These are phyloP conservation scores for Eurytoma adleriae DNA, from an alignment of 2,888 invertebrate genomes.

Conservation along the genomic window DNA sequence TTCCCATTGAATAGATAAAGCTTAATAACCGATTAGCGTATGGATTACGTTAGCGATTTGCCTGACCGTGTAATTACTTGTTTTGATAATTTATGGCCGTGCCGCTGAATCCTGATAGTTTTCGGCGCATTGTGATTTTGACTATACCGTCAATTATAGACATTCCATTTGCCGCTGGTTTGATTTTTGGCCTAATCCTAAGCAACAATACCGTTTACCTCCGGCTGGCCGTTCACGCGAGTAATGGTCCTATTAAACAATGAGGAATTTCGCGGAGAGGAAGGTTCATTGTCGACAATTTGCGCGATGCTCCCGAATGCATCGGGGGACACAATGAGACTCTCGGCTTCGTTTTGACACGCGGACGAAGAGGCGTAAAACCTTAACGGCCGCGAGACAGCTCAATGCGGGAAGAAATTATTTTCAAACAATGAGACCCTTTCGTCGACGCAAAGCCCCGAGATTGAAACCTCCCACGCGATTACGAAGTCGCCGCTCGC, in stretches of 20 bases:
- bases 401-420: background rate
- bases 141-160: background rate
- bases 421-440: background rate
- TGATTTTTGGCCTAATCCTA: background rate
- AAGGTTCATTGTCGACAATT: too few relatives aligned
- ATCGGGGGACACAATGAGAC: too few relatives aligned
- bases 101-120: background rate
- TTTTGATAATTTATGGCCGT: constrained; percentile 46
- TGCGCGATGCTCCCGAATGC: background rate
- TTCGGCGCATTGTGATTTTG: constrained; percentile 12
- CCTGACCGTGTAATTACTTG: constrained; percentile 33
- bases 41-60: constrained; percentile 28
- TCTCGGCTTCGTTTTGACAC: too few relatives aligned
- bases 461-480: background rate
- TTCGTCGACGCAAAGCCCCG: background rate
- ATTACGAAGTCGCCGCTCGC: constrained; percentile 8
- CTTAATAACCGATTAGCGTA: constrained; percentile 37
- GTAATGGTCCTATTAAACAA: too few relatives aligned
- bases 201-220: too few relatives aligned
- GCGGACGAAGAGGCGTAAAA: too few relatives aligned
- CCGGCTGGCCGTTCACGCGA: too few relatives aligned
- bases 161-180: background rate
- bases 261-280: too few relatives aligned
- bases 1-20: constrained; percentile 23
- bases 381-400: too few relatives aligned